These are phyloP conservation scores for Pilophorus perplexus DNA, from an alignment of 2,888 invertebrate genomes.

Conservation along the genomic window DNA sequence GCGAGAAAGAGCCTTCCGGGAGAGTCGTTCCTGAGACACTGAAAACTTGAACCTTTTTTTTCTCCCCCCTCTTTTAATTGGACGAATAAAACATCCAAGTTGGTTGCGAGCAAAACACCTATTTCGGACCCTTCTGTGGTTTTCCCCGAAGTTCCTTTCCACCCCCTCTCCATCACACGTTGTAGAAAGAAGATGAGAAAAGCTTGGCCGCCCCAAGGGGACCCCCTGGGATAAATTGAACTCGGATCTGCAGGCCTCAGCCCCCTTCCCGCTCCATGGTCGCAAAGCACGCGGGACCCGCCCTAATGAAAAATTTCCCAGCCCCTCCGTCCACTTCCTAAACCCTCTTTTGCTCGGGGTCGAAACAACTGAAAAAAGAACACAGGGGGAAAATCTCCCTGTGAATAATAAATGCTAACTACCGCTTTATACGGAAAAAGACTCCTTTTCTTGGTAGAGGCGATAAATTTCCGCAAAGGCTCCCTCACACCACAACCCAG, in stretches of 20 bases:
- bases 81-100: too few species aligned
- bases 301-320: conserved; percentile 27
- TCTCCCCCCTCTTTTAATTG: too few species aligned
- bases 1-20: too few species aligned
- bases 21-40: too few species aligned
- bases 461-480: conserved; percentile 26
- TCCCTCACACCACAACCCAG: too few species aligned
- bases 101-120: too few species aligned
- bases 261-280: not conserved
- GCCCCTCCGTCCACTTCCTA: conserved; percentile 1
- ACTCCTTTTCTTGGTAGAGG: not conserved
- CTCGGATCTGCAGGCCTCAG: not conserved
- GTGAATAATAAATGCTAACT: conserved; percentile 37
- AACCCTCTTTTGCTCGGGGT: not conserved
- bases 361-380: too few species aligned
- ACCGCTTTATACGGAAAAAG: conserved; percentile 35
- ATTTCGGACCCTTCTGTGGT: too few species aligned
- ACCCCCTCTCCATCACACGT: too few species aligned
- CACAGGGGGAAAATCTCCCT: conserved; percentile 3
- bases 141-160: too few species aligned
- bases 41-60: too few species aligned
- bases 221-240: conserved; percentile 17
- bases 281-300: not conserved
- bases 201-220: conserved; percentile 18
- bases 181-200: conserved; percentile 7